Conservation (phyloP, 2,888 invertebrate species). For the Pediacus dermestoides region DNA sequence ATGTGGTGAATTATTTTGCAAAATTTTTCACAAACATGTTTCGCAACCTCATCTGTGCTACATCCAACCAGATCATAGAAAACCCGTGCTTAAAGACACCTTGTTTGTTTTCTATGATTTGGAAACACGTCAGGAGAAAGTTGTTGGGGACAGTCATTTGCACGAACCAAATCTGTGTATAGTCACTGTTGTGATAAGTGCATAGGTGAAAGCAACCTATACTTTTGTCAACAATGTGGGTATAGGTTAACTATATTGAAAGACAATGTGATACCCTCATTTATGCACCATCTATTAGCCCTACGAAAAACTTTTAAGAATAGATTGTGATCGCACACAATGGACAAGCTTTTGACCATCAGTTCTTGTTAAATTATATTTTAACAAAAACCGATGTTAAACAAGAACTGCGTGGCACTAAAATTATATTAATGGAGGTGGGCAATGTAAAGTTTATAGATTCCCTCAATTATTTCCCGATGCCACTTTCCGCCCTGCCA, state of each 20-base stretch:
- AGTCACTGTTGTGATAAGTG: no score
- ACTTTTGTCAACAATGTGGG: slow-evolving; percentile 13
- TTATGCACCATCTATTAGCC: slow-evolving; percentile 6
- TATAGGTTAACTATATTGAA: slow-evolving; percentile 8
- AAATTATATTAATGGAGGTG: slow-evolving; percentile 17
- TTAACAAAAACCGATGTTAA: slow-evolving; percentile 14
- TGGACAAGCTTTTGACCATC: slow-evolving; percentile 15
- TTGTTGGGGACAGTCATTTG: slow-evolving; percentile 8
- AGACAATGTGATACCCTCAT: slow-evolving; percentile 2
- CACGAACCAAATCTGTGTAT: slow-evolving; percentile 21
- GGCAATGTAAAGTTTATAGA: slow-evolving; percentile 18
- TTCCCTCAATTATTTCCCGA: slow-evolving; percentile 34
- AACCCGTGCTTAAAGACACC: slow-evolving; percentile 8
- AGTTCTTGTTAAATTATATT: slow-evolving; percentile 18
- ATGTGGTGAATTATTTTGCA: slow-evolving; percentile 15
- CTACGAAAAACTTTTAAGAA: slow-evolving; percentile 12
- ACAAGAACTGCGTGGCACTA: slow-evolving; percentile 17
- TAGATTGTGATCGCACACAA: slow-evolving; percentile 16
- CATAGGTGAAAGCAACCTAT: slow-evolving; percentile 6
- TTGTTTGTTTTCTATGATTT: slow-evolving; percentile 19
- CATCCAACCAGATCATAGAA: slow-evolving; percentile 13
- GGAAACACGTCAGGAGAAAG: slow-evolving; percentile 14
- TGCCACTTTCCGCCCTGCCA: slow-evolving; percentile 21
- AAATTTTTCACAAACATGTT: slow-evolving; percentile 6
- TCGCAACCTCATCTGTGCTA: slow-evolving; percentile 10